A percentile compares a stretch with the other conserved stretches of the same genome.
phyloP scores from a whole-genome alignment of 2,888 invertebrate genomes.

The Thecocarcelia acutangulata region DNA sequence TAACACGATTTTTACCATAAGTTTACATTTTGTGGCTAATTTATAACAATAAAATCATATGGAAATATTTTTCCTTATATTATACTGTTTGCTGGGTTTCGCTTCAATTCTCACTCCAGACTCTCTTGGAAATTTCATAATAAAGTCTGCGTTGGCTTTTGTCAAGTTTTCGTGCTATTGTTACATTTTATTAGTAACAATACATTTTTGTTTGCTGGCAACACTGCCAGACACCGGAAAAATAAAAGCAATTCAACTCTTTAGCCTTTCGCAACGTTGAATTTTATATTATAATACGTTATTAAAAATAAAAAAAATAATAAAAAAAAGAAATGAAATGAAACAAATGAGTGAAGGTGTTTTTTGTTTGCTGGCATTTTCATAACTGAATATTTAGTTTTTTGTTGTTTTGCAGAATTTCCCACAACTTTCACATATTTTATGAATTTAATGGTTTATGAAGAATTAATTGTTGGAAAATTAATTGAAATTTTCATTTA shows the following conservation, averaged over 20 bases:
- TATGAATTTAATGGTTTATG: constrained; percentile 65
- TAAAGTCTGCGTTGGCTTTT: constrained; percentile 58
- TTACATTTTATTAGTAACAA: constrained; percentile 9
- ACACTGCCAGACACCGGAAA: constrained; percentile 49
- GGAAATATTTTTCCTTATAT: background rate
- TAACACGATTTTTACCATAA: too few relatives aligned
- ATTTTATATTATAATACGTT: constrained; percentile 8
- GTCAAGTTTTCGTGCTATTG: constrained; percentile 53
- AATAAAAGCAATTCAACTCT: constrained; percentile 41
- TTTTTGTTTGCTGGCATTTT: constrained; percentile 48
- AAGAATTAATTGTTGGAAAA: constrained; percentile 65
- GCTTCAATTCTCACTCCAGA: background rate
- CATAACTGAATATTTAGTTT: constrained; percentile 21
- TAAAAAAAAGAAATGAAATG: background rate
- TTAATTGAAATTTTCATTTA: constrained; percentile 62
- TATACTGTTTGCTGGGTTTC: constrained; percentile 32
- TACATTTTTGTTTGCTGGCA: constrained; percentile 36
- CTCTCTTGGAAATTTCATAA: constrained; percentile 4
- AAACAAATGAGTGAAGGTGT: constrained; percentile 26
- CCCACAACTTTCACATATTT: constrained; percentile 34
- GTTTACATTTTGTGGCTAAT: too few relatives aligned
- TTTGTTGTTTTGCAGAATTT: constrained; percentile 3
- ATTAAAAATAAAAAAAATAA: background rate
- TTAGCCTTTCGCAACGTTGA: constrained; percentile 2
- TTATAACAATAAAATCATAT: too few relatives aligned